Evolutionary conservation across 2,113 vertebrate genomes (phyloP).

Genomic region (Etia nguti): DNA sequence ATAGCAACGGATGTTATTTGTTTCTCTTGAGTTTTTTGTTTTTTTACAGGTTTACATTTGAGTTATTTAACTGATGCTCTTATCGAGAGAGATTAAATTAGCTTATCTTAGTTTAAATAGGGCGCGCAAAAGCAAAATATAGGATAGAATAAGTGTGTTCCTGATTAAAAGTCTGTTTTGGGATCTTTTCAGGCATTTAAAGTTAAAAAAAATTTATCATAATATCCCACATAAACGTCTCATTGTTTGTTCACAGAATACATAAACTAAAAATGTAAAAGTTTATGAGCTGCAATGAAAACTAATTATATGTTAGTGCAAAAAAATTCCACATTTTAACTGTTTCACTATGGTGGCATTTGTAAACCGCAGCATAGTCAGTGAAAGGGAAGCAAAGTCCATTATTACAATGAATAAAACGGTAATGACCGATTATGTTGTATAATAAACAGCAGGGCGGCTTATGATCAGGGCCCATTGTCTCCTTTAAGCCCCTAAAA

Average conservation of each 20-base stretch:
- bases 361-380: background rate
- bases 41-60: background rate
- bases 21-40: background rate
- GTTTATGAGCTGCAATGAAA: constrained; percentile 9
- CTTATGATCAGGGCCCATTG: constrained; percentile 17
- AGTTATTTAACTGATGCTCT: background rate
- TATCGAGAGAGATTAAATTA: background rate
- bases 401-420: constrained; percentile 49
- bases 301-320: background rate
- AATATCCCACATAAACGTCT: background rate
- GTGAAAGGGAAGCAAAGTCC: background rate
- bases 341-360: background rate
- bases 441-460: constrained; percentile 41
- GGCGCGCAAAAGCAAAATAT: background rate
- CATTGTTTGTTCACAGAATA: background rate
- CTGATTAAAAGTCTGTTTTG: background rate
- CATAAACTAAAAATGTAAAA: background rate
- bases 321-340: constrained; percentile 1
- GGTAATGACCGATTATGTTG: constrained; percentile 41
- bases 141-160: background rate
- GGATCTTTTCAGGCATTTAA: background rate
- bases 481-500: constrained; percentile 20
- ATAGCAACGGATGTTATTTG: background rate
- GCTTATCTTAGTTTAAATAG: background rate
- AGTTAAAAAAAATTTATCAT: background rate